Conservation (phyloP, 2,113 vertebrate genomes). For the Enhydra lutris region DNA sequence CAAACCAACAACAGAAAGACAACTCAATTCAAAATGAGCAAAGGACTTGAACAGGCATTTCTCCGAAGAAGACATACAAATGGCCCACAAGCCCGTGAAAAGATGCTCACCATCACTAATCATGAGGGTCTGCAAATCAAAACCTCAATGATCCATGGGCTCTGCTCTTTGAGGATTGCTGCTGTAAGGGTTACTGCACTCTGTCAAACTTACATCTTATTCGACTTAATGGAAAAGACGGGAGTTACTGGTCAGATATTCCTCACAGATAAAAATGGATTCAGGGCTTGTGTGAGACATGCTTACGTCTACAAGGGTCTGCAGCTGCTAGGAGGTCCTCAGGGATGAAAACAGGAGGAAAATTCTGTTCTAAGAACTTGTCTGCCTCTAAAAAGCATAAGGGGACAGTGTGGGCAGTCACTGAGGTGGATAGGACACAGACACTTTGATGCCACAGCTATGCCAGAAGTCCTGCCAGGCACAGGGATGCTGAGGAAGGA, state of each 20-base stretch:
- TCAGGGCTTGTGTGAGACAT: too few species aligned
- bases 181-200: neutral
- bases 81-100: neutral
- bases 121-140: neutral
- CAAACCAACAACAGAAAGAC: neutral
- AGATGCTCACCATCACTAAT: neutral
- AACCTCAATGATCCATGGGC: neutral
- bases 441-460: fast-evolving
- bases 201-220: neutral
- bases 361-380: neutral
- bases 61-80: neutral
- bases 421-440: neutral
- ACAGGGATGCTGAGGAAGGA: neutral
- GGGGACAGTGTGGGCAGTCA: neutral
- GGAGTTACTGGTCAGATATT: neutral
- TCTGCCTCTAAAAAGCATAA: neutral
- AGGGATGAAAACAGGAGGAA: neutral
- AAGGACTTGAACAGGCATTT: neutral
- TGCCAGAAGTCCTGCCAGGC: neutral
- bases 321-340: neutral
- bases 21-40: neutral
- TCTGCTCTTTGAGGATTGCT: neutral
- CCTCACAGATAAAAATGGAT: neutral
- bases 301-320: neutral
- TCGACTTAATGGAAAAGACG: neutral